Percentiles rank a stretch among this genome's conserved stretches.
Evolutionary conservation across 2,113 vertebrate species (phyloP).

Genomic region (Toxotes chatareus): DNA sequence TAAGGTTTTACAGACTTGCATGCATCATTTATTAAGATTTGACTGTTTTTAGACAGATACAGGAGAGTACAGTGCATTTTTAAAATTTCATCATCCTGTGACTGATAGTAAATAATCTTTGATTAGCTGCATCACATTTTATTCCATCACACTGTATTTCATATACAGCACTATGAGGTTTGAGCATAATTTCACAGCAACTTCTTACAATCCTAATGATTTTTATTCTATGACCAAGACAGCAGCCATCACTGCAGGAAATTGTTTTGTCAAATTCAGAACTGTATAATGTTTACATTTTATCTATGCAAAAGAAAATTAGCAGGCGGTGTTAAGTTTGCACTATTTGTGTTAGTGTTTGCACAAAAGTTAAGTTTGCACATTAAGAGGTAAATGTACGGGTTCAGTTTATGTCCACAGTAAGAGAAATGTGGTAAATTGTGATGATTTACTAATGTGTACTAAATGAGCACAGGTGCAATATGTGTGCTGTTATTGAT

Average conservation of each 20-base stretch:
- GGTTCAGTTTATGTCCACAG: conserved; percentile 20
- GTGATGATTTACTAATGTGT: conserved; percentile 23
- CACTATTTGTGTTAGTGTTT: conserved; percentile 41
- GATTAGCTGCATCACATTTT: neutral
- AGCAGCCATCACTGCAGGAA: neutral
- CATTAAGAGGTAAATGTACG: conserved; percentile 23
- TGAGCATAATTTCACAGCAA: neutral
- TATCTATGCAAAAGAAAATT: conserved; percentile 62
- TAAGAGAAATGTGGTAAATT: conserved; percentile 25
- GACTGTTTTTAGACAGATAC: neutral
- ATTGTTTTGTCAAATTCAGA: conserved; percentile 29
- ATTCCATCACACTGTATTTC: neutral
- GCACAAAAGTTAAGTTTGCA: conserved; percentile 56
- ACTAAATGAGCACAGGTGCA: conserved; percentile 62
- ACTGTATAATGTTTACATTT: neutral
- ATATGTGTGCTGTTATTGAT: conserved; percentile 20
- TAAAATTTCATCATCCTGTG: neutral
- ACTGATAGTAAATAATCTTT: neutral
- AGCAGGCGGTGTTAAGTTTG: conserved; percentile 9
- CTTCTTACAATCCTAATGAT: neutral
- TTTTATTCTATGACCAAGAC: neutral
- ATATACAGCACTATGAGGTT: conserved; percentile 12
- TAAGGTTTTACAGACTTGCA: conserved; percentile 9
- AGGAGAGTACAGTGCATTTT: neutral
- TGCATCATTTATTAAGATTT: neutral